Evolutionary conservation across 2,113 vertebrate species (phyloP).

Genomic region (Anthoscopus minutus): DNA sequence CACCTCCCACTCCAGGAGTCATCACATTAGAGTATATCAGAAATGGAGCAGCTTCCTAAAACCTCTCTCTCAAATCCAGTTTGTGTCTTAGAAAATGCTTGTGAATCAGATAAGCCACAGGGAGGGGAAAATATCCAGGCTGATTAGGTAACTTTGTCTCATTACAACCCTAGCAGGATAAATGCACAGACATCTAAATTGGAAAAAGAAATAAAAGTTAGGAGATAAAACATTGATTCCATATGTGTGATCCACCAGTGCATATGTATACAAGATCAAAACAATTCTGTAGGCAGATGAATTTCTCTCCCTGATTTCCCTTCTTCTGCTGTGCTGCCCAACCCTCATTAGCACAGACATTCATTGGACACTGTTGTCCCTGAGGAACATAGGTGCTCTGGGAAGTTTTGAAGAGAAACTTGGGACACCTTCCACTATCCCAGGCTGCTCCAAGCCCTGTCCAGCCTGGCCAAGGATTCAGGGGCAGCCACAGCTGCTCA

Average conservation of each 20-base stretch:
- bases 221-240: background rate
- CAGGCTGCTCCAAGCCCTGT: background rate
- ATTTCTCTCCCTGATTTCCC: background rate
- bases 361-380: background rate
- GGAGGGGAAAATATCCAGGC: background rate
- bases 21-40: accelerated
- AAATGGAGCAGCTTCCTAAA: background rate
- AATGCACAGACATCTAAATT: background rate
- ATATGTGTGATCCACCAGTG: background rate
- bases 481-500: background rate
- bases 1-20: background rate
- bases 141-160: background rate
- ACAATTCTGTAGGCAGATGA: background rate
- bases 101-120: background rate
- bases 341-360: background rate
- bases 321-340: background rate
- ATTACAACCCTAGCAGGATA: background rate
- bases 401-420: background rate
- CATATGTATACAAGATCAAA: background rate
- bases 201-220: background rate
- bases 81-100: background rate
- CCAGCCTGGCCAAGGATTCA: background rate
- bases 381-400: background rate
- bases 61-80: background rate
- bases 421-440: background rate